A percentile compares a stretch with the other conserved stretches of the same genome.
Conservation (phyloP, 2,888 invertebrate species). For the Ceriagrion tenellum region DNA sequence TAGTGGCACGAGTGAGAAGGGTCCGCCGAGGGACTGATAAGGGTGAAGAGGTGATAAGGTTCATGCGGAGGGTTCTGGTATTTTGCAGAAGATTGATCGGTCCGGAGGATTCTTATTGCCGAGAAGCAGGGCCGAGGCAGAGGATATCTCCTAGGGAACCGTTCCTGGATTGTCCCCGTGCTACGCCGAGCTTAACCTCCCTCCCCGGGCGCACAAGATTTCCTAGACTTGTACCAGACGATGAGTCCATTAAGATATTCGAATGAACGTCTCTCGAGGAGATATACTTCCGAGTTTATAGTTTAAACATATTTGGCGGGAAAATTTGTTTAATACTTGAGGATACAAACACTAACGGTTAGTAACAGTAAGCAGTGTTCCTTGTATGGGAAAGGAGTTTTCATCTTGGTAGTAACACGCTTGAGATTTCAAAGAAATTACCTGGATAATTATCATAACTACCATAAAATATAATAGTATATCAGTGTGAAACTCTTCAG, state of each 20-base stretch:
- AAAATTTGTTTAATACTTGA: too few relatives aligned
- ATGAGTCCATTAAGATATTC: not conserved
- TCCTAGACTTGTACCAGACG: not conserved
- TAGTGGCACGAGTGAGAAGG: not conserved
- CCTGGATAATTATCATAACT: too few relatives aligned
- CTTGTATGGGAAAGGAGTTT: too few relatives aligned
- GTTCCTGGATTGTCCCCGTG: not conserved
- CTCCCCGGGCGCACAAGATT: not conserved
- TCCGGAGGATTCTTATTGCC: slow-evolving; percentile 23
- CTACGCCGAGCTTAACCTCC: not conserved
- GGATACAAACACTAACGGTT: too few relatives aligned
- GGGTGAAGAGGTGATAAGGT: slow-evolving; percentile 54
- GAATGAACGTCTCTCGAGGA: not conserved
- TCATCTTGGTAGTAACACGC: too few relatives aligned
- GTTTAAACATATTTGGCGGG: too few relatives aligned
- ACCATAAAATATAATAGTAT: too few relatives aligned
- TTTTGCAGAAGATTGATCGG: slow-evolving; percentile 50
- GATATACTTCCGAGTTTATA: too few relatives aligned
- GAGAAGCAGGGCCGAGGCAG: not conserved
- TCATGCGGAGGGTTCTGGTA: slow-evolving; percentile 45
- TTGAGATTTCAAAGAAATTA: too few relatives aligned
- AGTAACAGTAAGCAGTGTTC: too few relatives aligned
- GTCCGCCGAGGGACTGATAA: slow-evolving; percentile 40
- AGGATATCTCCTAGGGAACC: slow-evolving; percentile 13
- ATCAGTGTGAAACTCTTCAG: too few relatives aligned